Percentiles rank a stretch among this genome's conserved stretches.
phyloP scores from a whole-genome alignment of 2,888 invertebrate genomes.

The Alloplasta piceator region DNA sequence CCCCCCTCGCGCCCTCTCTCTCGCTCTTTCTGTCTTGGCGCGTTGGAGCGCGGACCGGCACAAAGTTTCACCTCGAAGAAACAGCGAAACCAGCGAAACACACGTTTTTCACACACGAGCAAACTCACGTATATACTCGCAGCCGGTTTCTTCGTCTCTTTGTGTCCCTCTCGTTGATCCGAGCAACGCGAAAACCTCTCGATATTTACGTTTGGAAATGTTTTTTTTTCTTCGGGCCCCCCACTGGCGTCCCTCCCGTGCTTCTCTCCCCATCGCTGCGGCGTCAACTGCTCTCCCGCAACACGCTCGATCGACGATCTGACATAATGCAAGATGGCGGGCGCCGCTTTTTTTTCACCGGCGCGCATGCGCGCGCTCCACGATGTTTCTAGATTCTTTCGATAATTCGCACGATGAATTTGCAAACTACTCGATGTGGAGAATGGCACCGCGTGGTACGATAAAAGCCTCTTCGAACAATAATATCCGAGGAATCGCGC shows the following conservation, averaged over 20 bases:
- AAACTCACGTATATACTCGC: background rate
- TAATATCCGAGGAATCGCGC: conserved; percentile 1
- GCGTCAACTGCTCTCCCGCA: background rate
- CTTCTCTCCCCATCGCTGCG: no score
- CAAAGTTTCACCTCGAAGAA: conserved; percentile 40
- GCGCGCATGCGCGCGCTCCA: background rate
- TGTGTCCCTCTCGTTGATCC: background rate
- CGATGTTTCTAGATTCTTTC: background rate
- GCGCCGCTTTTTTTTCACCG: background rate
- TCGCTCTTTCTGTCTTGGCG: background rate
- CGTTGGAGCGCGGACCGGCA: conserved; percentile 6
- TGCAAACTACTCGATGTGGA: background rate
- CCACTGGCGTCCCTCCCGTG: no score
- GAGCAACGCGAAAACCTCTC: background rate
- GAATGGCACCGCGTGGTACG: conserved; percentile 61
- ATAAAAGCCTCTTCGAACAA: background rate
- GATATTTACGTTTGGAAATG: conserved; percentile 9
- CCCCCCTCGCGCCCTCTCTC: conserved; percentile 15
- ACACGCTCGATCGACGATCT: background rate
- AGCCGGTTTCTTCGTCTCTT: background rate
- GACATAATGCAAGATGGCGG: conserved; percentile 10
- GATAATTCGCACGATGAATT: background rate
- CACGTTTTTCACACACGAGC: background rate
- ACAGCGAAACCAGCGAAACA: background rate
- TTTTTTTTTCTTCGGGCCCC: background rate